Conservation (phyloP, 2,797 vertebrate species). For the Poeciliopsis gracilis region DNA sequence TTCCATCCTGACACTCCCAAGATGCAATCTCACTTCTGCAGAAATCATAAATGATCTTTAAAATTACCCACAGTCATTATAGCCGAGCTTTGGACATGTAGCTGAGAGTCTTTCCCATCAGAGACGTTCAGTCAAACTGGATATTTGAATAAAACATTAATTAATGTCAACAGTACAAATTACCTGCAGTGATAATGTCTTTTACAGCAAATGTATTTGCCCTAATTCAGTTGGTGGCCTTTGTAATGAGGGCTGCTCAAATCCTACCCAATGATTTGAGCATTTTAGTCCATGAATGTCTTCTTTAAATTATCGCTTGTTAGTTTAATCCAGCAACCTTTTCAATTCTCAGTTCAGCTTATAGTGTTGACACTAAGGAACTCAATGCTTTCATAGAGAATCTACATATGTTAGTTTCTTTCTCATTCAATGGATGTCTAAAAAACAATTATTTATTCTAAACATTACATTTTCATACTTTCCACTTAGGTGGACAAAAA, state of each 20-base stretch:
- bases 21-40: constrained; percentile 26
- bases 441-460: not conserved
- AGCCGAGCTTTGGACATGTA: constrained; percentile 30
- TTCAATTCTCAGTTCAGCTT: not conserved
- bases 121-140: constrained; percentile 30
- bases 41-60: constrained; percentile 48
- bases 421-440: not conserved
- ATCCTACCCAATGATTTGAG: not conserved
- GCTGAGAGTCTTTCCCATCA: constrained; percentile 37
- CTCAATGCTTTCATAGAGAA: not conserved
- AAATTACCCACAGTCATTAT: constrained; percentile 48
- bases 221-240: not conserved
- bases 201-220: not conserved
- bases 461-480: not conserved
- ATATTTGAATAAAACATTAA: constrained; percentile 3
- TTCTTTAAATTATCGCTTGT: not conserved
- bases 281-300: not conserved
- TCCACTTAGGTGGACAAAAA: not conserved
- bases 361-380: not conserved
- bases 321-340: not conserved
- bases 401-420: not conserved
- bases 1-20: constrained; percentile 43
- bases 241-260: not conserved
- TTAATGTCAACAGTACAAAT: constrained; percentile 20
- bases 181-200: not conserved